A percentile compares a stretch with the other conserved stretches of the same genome.
These are phyloP conservation scores for Phlogophora meticulosa DNA, from an alignment of 2,888 invertebrate species.

Conservation along the genomic window DNA sequence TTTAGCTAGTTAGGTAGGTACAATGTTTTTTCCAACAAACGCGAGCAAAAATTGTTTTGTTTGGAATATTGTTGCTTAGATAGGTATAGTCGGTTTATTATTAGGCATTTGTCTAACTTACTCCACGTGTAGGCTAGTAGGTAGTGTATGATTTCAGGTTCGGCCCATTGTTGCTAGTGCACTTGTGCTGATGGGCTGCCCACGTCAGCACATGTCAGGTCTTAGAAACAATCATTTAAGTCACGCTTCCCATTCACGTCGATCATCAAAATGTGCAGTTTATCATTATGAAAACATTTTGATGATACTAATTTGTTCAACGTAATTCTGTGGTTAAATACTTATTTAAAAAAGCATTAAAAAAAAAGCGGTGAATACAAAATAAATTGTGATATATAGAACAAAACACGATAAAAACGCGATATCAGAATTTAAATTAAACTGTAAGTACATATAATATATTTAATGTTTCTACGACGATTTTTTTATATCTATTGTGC, in stretches of 20 bases:
- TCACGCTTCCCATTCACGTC: background rate
- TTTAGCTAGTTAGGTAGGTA: background rate
- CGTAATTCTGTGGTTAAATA: background rate
- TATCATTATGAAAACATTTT: background rate
- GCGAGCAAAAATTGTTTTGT: conserved; percentile 41
- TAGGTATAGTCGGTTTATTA: conserved; percentile 59
- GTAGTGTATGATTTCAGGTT: conserved; percentile 74
- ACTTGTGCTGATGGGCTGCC: conserved; percentile 26
- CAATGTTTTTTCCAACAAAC: conserved; percentile 10
- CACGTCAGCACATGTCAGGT: conserved; percentile 24
- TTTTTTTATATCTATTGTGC: conserved; percentile 35
- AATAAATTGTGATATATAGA: conserved; percentile 26
- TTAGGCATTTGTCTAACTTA: conserved; percentile 69
- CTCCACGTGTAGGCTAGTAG: conserved; percentile 73
- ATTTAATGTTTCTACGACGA: conserved; percentile 25
- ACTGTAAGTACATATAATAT: conserved; percentile 49
- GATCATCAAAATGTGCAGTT: background rate
- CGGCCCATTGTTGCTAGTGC: conserved; percentile 60
- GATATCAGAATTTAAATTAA: conserved; percentile 33
- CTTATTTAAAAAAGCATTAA: background rate
- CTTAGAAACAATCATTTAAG: conserved; percentile 17
- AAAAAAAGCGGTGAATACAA: background rate
- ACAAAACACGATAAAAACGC: conserved; percentile 43
- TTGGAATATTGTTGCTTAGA: conserved; percentile 38
- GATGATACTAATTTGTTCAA: background rate